A percentile compares a stretch with the other conserved stretches of the same genome.
phyloP scores from a whole-genome alignment of 53 echinoderm and acorn worm genomes.

The Patiria pectinifera region DNA sequence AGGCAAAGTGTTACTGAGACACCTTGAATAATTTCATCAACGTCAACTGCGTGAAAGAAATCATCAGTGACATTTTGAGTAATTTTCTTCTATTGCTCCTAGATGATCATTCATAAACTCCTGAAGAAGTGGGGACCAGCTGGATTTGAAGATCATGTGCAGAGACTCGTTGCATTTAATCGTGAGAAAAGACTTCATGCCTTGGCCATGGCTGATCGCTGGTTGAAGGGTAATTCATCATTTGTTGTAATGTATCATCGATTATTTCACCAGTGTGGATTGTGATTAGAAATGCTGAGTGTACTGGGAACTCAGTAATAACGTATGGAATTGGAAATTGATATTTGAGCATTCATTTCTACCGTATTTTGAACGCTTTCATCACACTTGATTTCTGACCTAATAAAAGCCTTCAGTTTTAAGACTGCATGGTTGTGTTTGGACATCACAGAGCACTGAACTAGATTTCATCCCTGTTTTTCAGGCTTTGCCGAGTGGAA shows the following conservation, averaged over 20 bases:
- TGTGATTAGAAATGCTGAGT: background rate
- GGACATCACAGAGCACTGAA: background rate
- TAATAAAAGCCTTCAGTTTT: too few relatives aligned
- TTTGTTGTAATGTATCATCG: background rate
- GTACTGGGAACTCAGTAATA: too few relatives aligned
- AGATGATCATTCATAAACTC: slow-evolving; percentile 76
- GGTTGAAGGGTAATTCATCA: slow-evolving; percentile 68
- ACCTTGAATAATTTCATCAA: too few relatives aligned
- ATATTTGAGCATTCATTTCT: too few relatives aligned
- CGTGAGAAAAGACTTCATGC: slow-evolving; percentile 69
- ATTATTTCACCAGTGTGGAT: background rate
- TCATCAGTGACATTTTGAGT: too few relatives aligned
- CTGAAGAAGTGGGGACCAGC: slow-evolving; percentile 80
- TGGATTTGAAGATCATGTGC: slow-evolving; percentile 68
- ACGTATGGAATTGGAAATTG: too few relatives aligned
- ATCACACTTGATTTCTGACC: too few relatives aligned
- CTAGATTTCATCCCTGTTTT: background rate
- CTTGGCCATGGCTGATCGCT: slow-evolving; percentile 76
- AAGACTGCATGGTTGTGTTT: background rate
- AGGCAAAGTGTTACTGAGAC: too few relatives aligned
- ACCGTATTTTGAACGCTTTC: too few relatives aligned
- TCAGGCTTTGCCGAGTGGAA: slow-evolving; percentile 85
- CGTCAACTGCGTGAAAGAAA: too few relatives aligned
- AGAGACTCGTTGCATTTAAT: slow-evolving; percentile 69
- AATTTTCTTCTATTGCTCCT: background rate